These are phyloP conservation scores for Dasypolia templi DNA, from an alignment of 2,888 invertebrate genomes.

Conservation along the genomic window DNA sequence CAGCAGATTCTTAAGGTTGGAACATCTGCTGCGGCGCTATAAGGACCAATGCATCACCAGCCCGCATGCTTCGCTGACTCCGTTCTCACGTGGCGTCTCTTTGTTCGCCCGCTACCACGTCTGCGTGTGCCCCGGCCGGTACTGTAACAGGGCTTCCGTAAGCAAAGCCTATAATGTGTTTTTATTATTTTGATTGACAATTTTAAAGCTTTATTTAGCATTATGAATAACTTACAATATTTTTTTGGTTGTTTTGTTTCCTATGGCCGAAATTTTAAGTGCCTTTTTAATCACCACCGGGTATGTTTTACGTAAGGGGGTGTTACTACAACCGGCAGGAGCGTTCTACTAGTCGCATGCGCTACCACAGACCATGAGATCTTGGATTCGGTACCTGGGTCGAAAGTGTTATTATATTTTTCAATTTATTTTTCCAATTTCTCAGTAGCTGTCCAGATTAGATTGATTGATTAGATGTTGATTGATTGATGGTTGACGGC, in stretches of 20 bases:
- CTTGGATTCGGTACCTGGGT: neutral
- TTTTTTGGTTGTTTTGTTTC: neutral
- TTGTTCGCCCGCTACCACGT: conserved; percentile 38
- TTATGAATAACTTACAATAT: neutral
- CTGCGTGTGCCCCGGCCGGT: conserved; percentile 25
- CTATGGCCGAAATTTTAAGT: neutral
- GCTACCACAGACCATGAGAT: neutral
- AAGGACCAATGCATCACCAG: conserved; percentile 28
- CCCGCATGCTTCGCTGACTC: conserved; percentile 28
- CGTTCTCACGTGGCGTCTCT: conserved; percentile 30
- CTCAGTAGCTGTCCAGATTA: neutral
- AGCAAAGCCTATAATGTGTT: neutral
- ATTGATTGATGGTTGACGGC: no score
- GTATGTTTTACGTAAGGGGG: neutral
- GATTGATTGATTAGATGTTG: no score
- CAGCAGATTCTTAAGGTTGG: conserved; percentile 9
- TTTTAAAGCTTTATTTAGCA: neutral
- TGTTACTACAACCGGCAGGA: neutral
- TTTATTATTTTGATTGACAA: conserved; percentile 8
- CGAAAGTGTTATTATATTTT: neutral
- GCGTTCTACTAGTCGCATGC: neutral
- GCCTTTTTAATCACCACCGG: neutral
- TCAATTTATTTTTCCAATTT: neutral
- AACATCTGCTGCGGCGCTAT: neutral
- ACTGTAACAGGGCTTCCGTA: conserved; percentile 24